Conservation (phyloP, 1,140 invertebrate species). For the Cyphomyrmex costatus region DNA sequence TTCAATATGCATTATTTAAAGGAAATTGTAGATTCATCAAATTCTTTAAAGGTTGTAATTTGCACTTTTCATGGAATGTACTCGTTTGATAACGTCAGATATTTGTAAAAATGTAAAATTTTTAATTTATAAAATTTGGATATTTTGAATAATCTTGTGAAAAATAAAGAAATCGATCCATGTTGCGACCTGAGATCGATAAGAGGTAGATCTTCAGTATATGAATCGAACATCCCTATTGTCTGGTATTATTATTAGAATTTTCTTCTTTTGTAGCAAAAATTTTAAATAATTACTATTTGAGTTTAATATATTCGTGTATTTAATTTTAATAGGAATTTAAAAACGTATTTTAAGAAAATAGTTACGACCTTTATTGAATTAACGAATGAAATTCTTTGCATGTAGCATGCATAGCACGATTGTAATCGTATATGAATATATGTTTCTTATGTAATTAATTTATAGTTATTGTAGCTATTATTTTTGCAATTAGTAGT, state of each 20-base stretch:
- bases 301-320: neutral
- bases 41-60: slow-evolving; percentile 19
- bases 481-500: slow-evolving; percentile 23
- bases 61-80: neutral
- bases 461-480: slow-evolving; percentile 17
- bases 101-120: neutral
- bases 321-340: neutral
- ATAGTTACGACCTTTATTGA: slow-evolving; percentile 22
- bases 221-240: no score
- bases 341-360: neutral
- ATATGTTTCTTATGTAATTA: slow-evolving; percentile 5
- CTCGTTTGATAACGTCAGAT: neutral
- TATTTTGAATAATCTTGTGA: no score
- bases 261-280: neutral
- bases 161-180: no score
- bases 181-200: no score
- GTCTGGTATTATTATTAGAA: neutral
- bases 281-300: slow-evolving; percentile 11
- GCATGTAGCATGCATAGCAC: slow-evolving; percentile 66
- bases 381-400: slow-evolving; percentile 25
- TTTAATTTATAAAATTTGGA: neutral
- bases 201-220: no score
- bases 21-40: neutral
- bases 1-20: slow-evolving; percentile 31
- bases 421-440: slow-evolving; percentile 20